Conservation (phyloP, 2,113 vertebrate genomes). For the Struthidea cinerea region DNA sequence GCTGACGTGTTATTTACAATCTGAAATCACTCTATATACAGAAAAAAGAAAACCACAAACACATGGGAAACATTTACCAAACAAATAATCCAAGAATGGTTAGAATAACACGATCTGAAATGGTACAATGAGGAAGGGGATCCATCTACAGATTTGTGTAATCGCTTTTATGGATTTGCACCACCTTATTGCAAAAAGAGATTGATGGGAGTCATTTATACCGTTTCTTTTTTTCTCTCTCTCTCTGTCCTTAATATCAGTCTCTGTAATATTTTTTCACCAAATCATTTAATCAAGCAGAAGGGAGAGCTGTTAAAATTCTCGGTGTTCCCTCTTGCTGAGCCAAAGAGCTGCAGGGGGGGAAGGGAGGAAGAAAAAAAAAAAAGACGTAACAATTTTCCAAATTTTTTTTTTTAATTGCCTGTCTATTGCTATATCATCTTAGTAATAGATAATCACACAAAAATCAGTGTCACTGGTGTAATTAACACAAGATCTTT, state of each 20-base stretch:
- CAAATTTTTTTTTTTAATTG: neutral
- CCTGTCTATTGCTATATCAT: neutral
- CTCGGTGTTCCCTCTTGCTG: slow-evolving; percentile 90
- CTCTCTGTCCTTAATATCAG: slow-evolving; percentile 63
- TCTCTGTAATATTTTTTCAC: slow-evolving; percentile 65
- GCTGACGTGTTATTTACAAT: slow-evolving; percentile 96
- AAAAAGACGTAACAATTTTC: slow-evolving; percentile 27
- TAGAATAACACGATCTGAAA: slow-evolving; percentile 76
- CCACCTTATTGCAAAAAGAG: slow-evolving; percentile 78
- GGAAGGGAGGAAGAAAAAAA: neutral
- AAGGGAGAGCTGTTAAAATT: slow-evolving; percentile 92
- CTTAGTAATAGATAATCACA: neutral
- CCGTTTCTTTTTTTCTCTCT: slow-evolving; percentile 47
- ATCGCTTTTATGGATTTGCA: slow-evolving; percentile 79
- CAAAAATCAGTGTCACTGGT: neutral
- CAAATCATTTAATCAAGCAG: slow-evolving; percentile 83
- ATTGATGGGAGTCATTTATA: slow-evolving; percentile 65
- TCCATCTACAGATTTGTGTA: slow-evolving; percentile 84
- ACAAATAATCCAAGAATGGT: slow-evolving; percentile 74
- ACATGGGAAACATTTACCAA: slow-evolving; percentile 84
- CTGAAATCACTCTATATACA: slow-evolving; percentile 98
- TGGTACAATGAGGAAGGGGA: slow-evolving; percentile 81
- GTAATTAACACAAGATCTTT: neutral
- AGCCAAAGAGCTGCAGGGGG: slow-evolving; percentile 86
- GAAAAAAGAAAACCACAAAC: slow-evolving; percentile 79